Percentiles rank a stretch among this genome's conserved stretches.
phyloP scores from a whole-genome alignment of 2,113 vertebrate genomes.

The Balaenoptera acutorostrata region DNA sequence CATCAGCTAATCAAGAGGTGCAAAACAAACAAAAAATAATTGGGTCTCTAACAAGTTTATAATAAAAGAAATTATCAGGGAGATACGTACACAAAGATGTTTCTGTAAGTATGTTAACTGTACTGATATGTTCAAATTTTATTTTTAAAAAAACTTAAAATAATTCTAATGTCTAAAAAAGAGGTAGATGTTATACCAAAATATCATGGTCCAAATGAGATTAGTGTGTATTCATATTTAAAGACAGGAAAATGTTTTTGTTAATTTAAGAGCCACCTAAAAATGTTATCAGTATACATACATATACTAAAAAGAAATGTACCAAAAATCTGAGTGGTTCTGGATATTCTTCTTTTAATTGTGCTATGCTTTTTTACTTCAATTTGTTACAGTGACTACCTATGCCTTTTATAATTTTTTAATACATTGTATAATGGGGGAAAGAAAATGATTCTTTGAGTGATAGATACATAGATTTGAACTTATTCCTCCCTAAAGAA shows the following conservation, averaged over 20 bases:
- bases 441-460: neutral
- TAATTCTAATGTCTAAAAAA: neutral
- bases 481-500: neutral
- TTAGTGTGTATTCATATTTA: neutral
- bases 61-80: neutral
- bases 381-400: neutral
- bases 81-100: neutral
- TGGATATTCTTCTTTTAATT: neutral
- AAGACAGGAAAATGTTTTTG: neutral
- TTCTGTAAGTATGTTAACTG: neutral
- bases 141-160: neutral
- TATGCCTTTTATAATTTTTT: neutral
- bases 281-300: neutral
- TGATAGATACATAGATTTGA: neutral
- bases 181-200: neutral
- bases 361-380: neutral
- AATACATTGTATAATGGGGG: neutral
- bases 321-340: neutral
- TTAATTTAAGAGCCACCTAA: neutral
- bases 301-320: neutral
- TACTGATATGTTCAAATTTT: neutral
- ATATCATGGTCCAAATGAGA: neutral
- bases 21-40: neutral
- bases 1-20: neutral
- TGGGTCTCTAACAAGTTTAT: neutral